Conservation (phyloP, 2,113 vertebrate species). For the Podiceps cristatus region DNA sequence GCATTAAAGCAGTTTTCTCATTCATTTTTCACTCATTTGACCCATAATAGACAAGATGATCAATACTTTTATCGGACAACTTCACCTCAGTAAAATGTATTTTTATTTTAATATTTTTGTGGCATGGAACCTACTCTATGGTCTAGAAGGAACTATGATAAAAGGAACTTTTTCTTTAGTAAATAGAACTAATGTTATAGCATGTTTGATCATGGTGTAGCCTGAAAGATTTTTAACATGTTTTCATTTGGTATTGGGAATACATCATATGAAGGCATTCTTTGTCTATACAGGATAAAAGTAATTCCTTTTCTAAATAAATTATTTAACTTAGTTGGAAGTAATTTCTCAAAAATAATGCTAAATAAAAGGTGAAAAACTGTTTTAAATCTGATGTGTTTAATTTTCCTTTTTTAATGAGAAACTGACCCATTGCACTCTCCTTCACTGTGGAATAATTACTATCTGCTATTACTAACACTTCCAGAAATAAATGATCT, state of each 20-base stretch:
- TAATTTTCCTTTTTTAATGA: conserved; percentile 41
- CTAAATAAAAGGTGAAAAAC: conserved; percentile 7
- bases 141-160: background rate
- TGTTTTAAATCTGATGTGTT: background rate
- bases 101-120: background rate
- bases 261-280: background rate
- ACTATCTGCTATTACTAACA: conserved; percentile 52
- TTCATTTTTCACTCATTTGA: background rate
- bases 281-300: background rate
- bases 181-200: background rate
- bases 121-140: rapidly evolving
- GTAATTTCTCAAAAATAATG: background rate
- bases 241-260: background rate
- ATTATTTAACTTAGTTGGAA: background rate
- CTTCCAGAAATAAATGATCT: conserved; percentile 59
- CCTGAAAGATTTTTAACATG: background rate
- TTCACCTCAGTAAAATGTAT: background rate
- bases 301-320: background rate
- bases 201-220: background rate
- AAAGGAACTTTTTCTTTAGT: background rate
- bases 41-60: background rate
- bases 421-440: conserved; percentile 49
- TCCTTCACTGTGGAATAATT: conserved; percentile 57
- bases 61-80: background rate
- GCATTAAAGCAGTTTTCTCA: background rate